Evolutionary conservation across 1,140 invertebrate genomes (phyloP).

Genomic region (Melanaphis sacchari): DNA sequence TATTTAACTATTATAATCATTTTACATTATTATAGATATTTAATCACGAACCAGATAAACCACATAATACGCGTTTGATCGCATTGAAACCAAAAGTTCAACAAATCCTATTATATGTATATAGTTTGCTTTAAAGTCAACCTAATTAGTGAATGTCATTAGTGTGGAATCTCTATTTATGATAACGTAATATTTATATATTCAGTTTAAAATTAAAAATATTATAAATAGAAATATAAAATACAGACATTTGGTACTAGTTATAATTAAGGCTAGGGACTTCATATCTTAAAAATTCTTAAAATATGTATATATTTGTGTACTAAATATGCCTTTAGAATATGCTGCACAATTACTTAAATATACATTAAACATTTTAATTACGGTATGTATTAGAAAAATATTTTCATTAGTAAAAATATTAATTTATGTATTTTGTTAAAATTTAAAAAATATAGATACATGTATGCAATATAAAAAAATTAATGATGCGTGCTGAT

Average conservation of each 20-base stretch:
- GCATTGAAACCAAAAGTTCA: neutral
- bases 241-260: neutral
- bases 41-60: neutral
- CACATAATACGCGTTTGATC: neutral
- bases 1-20: slow-evolving; percentile 12
- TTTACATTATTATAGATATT: slow-evolving; percentile 18
- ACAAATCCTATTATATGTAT: slow-evolving; percentile 2
- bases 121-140: slow-evolving; percentile 27
- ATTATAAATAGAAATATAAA: neutral
- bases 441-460: too few species aligned
- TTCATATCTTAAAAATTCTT: too few species aligned
- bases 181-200: neutral
- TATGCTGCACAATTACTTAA: too few species aligned
- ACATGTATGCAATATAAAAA: too few species aligned
- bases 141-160: neutral
- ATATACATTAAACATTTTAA: too few species aligned
- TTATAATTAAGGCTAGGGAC: too few species aligned
- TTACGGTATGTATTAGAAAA: too few species aligned
- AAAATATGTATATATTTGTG: too few species aligned
- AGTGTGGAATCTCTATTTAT: neutral
- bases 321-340: too few species aligned
- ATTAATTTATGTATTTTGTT: too few species aligned
- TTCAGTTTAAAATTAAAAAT: neutral
- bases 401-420: too few species aligned
- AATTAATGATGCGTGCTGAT: too few species aligned